Evolutionary conservation across 2,113 vertebrate genomes (phyloP), one percentile per base, ranked within the genome.

Genomic region (Corythoichthys intestinalis): DNA sequence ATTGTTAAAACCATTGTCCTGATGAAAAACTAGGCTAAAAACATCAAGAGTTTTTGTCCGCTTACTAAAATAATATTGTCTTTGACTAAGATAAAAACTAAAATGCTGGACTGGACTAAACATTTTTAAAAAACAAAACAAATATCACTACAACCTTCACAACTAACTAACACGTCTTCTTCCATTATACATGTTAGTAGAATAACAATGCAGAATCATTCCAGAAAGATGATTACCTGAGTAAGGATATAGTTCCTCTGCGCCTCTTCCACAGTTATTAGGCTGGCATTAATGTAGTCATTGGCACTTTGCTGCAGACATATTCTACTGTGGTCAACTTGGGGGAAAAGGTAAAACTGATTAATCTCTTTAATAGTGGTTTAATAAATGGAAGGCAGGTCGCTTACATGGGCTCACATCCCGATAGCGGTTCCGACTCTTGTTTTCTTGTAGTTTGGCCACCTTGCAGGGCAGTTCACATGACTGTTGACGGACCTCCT

Each of bases 311-410:
- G 93, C 86, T 96, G 94, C 60, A 99, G 92, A 81, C 86, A 90
- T 89, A 99, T 98, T 88, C 97, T 94, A 90, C 97, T 99, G 87
- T 99, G 97, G 89, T 99, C 97, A 86, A 98, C 97, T 99, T 88
- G 68, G 44, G 39, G 73, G 63, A 67, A 35, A 5, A 39, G 58
- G 34, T 4, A 54, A 53, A 34, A 14, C 4, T 13, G 56, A 35
- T 57, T 13, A 35, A 57, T 7, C 41, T 44, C 34, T 35, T 48
- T 13, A 48, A 48, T 50, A 13, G 10, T 2, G 48, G 14, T 50
- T 50, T 4, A 54, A n/a, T 1, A 44, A 8, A 44, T 44, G 41
- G 6, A 44, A 8, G 1, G 8, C 10, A 10, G 34, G 28, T 57
- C 81, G 96, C 97, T 96, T 88, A 99, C 97, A 99, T 58, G 97